Evolutionary conservation across 1,140 invertebrate species (phyloP).

Genomic region (Camponotus pennsylvanicus): DNA sequence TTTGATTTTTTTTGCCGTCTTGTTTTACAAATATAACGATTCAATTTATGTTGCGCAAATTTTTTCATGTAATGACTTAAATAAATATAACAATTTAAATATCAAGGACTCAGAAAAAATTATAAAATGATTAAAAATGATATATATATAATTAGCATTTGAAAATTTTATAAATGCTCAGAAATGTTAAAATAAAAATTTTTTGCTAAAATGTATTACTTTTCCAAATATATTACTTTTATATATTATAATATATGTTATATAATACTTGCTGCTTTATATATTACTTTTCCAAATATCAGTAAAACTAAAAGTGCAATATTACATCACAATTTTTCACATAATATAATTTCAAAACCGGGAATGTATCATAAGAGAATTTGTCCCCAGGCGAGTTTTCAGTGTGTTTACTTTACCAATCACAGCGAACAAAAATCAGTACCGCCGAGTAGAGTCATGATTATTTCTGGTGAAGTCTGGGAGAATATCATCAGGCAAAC

Average conservation of each 20-base stretch:
- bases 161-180: background rate
- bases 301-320: background rate
- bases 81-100: constrained; percentile 23
- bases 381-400: constrained; percentile 51
- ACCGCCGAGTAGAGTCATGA: constrained; percentile 54
- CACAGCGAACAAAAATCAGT: constrained; percentile 70
- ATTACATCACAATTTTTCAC: background rate
- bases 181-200: too few relatives aligned
- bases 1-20: constrained; percentile 1
- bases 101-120: constrained; percentile 3
- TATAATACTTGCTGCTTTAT: background rate
- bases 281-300: background rate
- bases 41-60: constrained; percentile 7
- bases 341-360: constrained; percentile 13
- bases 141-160: background rate
- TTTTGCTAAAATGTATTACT: too few relatives aligned
- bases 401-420: constrained; percentile 73
- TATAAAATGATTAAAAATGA: background rate
- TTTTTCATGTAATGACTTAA: constrained; percentile 13
- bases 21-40: constrained; percentile 8
- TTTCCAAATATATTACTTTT: too few relatives aligned
- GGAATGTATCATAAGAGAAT: constrained; percentile 47
- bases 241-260: too few relatives aligned
- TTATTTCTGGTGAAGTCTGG: constrained; percentile 67
- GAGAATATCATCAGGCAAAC: constrained; percentile 83